Percentiles rank a stretch among this genome's conserved stretches.
Conservation (phyloP, 2,797 vertebrate genomes). For the Huso huso region DNA sequence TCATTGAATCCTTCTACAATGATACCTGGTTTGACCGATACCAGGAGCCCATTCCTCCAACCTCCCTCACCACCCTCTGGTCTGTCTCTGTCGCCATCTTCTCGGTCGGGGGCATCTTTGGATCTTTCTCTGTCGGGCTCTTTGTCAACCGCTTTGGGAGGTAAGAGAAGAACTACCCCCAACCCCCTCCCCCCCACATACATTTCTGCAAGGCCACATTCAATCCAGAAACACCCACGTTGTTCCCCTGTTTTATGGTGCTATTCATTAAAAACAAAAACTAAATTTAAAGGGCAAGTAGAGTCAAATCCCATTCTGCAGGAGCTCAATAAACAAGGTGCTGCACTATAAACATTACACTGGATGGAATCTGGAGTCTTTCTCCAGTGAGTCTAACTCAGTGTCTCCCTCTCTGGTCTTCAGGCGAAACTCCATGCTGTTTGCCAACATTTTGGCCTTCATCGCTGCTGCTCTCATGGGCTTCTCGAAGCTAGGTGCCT, state of each 20-base stretch:
- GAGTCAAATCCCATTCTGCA: too few species aligned
- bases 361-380: too few species aligned
- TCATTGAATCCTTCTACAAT: constrained; percentile 87
- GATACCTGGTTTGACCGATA: constrained; percentile 71
- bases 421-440: constrained; percentile 91
- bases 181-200: too few species aligned
- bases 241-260: too few species aligned
- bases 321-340: too few species aligned
- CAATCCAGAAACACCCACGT: too few species aligned
- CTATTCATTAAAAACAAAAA: too few species aligned
- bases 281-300: too few species aligned
- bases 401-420: not conserved
- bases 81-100: constrained; percentile 85
- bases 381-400: too few species aligned
- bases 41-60: constrained; percentile 45
- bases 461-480: constrained; percentile 77
- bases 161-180: constrained; percentile 47
- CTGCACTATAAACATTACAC: too few species aligned
- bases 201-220: too few species aligned
- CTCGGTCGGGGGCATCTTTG: constrained; percentile 86
- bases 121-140: constrained; percentile 90
- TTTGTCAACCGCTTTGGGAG: constrained; percentile 94
- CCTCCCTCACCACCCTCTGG: constrained; percentile 74
- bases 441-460: constrained; percentile 80
- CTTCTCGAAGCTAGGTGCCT: constrained; percentile 80